Evolutionary conservation across 2,797 vertebrate genomes (phyloP).

Genomic region (Pseudomugil gertrudae): DNA sequence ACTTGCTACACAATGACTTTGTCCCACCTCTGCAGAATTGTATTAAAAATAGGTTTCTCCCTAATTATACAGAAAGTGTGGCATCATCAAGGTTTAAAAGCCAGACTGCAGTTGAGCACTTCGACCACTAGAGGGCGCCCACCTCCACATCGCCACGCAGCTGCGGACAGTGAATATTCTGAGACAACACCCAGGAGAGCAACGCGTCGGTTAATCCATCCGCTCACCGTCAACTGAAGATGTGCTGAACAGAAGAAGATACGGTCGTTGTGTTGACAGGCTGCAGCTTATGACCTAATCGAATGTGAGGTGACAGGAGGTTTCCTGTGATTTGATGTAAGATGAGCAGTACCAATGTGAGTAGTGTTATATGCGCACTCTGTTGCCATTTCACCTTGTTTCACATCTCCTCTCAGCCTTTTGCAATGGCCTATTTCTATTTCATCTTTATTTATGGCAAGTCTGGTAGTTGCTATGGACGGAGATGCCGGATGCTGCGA

Average conservation of each 20-base stretch:
- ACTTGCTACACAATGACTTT: too few relatives aligned
- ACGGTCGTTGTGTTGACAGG: not conserved
- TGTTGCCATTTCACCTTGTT: not conserved
- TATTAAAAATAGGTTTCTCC: too few relatives aligned
- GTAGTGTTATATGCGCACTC: slow-evolving; percentile 12
- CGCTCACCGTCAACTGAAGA: not conserved
- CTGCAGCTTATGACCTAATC: slow-evolving; percentile 11
- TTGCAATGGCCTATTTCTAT: not conserved
- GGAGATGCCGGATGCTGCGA: slow-evolving; percentile 37
- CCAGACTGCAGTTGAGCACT: not conserved
- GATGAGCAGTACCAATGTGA: slow-evolving; percentile 73
- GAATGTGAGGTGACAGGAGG: slow-evolving; percentile 14
- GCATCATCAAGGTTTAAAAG: not conserved
- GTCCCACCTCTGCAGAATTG: too few relatives aligned
- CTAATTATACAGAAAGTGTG: too few relatives aligned
- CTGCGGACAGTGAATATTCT: not conserved
- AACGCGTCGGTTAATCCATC: not conserved
- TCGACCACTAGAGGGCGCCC: slow-evolving; percentile 45
- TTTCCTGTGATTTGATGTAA: slow-evolving; percentile 16
- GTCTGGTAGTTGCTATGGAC: slow-evolving; percentile 10
- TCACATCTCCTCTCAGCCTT: not conserved
- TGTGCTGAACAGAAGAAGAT: not conserved
- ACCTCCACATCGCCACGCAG: not conserved
- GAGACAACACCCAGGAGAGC: slow-evolving; percentile 58
- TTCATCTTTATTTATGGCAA: not conserved